Conservation (phyloP, 2,797 vertebrate species). For the Arctocebus calabarensis region DNA sequence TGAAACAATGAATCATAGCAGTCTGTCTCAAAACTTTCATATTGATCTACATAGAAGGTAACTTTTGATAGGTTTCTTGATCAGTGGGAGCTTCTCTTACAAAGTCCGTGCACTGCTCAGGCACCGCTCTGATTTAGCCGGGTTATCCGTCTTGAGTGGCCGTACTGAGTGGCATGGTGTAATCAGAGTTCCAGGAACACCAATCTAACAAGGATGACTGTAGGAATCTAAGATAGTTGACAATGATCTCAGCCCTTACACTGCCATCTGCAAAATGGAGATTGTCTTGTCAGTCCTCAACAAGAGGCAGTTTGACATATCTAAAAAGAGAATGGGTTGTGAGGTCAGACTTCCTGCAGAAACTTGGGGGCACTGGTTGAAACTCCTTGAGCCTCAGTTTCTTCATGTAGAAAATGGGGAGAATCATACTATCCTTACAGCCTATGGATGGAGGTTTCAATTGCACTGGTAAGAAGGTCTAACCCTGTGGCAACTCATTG, state of each 20-base stretch:
- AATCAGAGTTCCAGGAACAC: not conserved
- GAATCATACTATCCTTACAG: not conserved
- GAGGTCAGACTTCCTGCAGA: not conserved
- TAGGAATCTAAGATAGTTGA: not conserved
- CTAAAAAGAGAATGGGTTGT: slow-evolving; percentile 18
- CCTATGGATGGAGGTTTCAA: not conserved
- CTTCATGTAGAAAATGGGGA: not conserved
- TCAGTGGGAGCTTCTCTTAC: not conserved
- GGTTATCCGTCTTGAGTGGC: not conserved
- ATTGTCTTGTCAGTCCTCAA: not conserved
- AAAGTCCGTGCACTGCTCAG: not conserved
- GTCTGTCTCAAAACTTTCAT: too few relatives aligned
- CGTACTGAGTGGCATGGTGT: not conserved
- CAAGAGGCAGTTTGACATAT: not conserved
- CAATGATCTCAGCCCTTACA: slow-evolving; percentile 12
- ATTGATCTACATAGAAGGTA: not conserved
- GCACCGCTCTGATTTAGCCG: not conserved
- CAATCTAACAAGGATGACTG: not conserved
- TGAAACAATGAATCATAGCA: too few relatives aligned
- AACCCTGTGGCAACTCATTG: not conserved
- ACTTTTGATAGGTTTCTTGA: not conserved
- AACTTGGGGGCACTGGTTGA: not conserved
- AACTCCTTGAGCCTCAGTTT: slow-evolving; percentile 11
- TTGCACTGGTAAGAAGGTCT: not conserved
- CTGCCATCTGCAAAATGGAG: slow-evolving; percentile 29